phyloP scores from a whole-genome alignment of 2,888 invertebrate species.

The Macrophya annulata region DNA sequence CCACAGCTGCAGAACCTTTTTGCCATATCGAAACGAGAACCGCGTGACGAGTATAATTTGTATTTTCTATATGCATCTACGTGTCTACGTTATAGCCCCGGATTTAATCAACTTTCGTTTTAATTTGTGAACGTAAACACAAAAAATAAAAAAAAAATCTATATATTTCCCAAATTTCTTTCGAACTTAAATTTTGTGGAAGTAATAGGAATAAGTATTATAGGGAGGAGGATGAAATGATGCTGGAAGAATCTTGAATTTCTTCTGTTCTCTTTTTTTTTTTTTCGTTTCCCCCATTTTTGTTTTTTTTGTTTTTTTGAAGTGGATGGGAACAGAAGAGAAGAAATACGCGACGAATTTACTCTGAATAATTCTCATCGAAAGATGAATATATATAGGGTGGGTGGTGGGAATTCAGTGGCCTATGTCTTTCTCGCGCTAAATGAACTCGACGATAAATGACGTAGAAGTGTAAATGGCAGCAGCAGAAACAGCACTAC shows the following conservation, averaged over 20 bases:
- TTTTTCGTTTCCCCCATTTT: background rate
- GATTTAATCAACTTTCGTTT: background rate
- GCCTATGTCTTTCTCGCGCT: background rate
- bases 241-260: too few species aligned
- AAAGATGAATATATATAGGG: background rate
- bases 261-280: too few species aligned
- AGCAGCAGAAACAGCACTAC: background rate
- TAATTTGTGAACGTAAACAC: background rate
- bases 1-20: conserved; percentile 25
- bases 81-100: background rate
- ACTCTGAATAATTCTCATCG: background rate
- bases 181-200: background rate
- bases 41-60: conserved; percentile 43
- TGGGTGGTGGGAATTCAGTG: background rate
- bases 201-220: background rate
- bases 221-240: too few species aligned
- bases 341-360: background rate
- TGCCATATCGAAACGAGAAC: background rate
- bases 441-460: conserved; percentile 33
- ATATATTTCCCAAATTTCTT: background rate
- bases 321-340: background rate
- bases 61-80: background rate
- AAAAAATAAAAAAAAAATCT: background rate
- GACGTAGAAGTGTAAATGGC: conserved; percentile 22
- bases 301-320: background rate